Evolutionary conservation across 1,140 invertebrate species (phyloP), one percentile per base, ranked within the genome.

Genomic region (Maconellicoccus hirsutus): DNA sequence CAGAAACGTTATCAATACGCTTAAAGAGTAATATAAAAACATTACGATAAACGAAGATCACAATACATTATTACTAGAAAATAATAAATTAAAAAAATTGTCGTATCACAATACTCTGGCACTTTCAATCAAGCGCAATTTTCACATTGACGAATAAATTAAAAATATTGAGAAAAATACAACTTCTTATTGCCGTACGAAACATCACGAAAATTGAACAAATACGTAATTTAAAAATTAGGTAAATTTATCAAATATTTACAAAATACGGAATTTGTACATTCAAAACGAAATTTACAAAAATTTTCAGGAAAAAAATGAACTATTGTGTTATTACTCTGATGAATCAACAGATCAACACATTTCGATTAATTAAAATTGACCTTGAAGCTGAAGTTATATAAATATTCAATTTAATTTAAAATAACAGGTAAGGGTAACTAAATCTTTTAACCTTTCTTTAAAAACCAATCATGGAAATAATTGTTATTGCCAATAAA

Each of bases 391-490:
- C n/a, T n/a, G n/a, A n/a, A n/a, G n/a, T n/a, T n/a, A 52, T 52
- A 16, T 33, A 33, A 33, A n/a, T n/a, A n/a, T n/a, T 38, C 6
- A 38, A 38, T 38, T 52, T 19, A 52, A 14, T 52, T 52, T 52
- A 52, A 52, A 52, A 52, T 52, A 52, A 16, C n/a, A 52, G 42
- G 42, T 52, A 52, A 52, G n/a, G 42, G 42, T 52, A 52, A 52
- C 42, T 52, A 52, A 52, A 52, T 33, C 42, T 52, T 52, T 52
- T 16, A n/a, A 8, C n/a, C 42, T 52, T 52, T 19, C 6, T 52
- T 16, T 16, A 16, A 52, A 52, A 52, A 2, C 16, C 6, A 52
- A 4, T 14, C n/a, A 52, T 16, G n/a, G 42, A 52, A 14, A 52
- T 52, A 16, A 52, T 19, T 3, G 16, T 52, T 6, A 52, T 52